Percentiles rank a stretch among this genome's conserved stretches.
These are phyloP conservation scores for Urosaurus nigricauda DNA, from an alignment of 2,797 vertebrate genomes.

Conservation along the genomic window DNA sequence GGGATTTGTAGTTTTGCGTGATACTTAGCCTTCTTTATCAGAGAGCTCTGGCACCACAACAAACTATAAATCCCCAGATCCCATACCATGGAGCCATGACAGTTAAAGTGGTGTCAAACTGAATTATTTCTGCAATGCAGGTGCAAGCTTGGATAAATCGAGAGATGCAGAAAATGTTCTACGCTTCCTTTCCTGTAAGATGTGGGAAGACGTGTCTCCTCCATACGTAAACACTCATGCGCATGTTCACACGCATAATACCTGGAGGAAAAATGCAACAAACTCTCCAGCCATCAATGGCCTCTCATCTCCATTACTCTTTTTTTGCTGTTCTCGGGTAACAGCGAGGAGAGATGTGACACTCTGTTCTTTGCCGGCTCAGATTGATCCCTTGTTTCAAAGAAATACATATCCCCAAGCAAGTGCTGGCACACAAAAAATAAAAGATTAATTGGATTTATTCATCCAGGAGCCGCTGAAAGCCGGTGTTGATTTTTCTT, in stretches of 20 bases:
- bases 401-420: slow-evolving; percentile 68
- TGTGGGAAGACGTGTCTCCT: background rate
- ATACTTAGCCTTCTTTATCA: too few species aligned
- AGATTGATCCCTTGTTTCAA: slow-evolving; percentile 55
- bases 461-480: slow-evolving; percentile 55
- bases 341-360: slow-evolving; percentile 4
- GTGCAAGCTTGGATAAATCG: too few species aligned
- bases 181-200: background rate
- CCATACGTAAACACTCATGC: too few species aligned
- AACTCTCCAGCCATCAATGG: rapidly evolving
- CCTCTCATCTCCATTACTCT: rapidly evolving
- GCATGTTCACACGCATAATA: background rate
- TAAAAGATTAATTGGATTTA: slow-evolving; percentile 71
- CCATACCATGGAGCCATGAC: too few species aligned
- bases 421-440: slow-evolving; percentile 54
- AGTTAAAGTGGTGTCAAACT: too few species aligned
- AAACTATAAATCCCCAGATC: too few species aligned
- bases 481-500: slow-evolving; percentile 27
- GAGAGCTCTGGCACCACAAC: too few species aligned
- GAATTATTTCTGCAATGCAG: too few species aligned
- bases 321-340: rapidly evolving
- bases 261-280: background rate
- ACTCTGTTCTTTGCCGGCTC: slow-evolving; percentile 1
- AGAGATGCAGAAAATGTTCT: too few species aligned
- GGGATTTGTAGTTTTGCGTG: too few species aligned